Evolutionary conservation across 2,888 invertebrate genomes (phyloP), one percentile per base, ranked within the genome.

Genomic region (Orthosia gracilis): DNA sequence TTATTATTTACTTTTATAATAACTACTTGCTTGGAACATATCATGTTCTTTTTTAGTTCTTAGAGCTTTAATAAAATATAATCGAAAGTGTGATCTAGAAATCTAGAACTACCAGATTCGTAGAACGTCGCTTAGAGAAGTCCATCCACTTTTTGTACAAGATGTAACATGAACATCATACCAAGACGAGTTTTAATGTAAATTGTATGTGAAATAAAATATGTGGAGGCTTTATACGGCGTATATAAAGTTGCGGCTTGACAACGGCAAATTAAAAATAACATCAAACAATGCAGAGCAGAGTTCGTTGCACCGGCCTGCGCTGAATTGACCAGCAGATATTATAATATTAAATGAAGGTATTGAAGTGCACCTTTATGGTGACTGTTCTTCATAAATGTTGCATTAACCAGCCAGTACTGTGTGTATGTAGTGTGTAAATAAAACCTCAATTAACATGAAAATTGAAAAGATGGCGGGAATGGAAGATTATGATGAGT

Each of bases 241-340:
- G 55, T 69, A 55, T 70, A 76, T 72, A 58, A 75, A 74, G 58
- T 73, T 65, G 69, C 13, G 47, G 31, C 57, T 65, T 90, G 85
- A 89, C 88, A 85, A 88, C 86, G 67, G 69, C 47, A 76, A 76
- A 80, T 84, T 88, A 89, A 89, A 90, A 89, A 90, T 90, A 88
- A 85, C 77, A 66, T 80, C 78, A 85, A 87, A 89, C 90, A 90
- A 90, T 90, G 79, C 80, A 72, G 78, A 85, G 79, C 80, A 72
- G 78, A 85, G 91, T 87, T 89, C 92, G 83, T 89, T 90, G 90
- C 87, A 90, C 92, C 82, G 80, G 75, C 66, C 78, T 79, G 68
- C 73, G 64, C 66, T 78, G 69, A 69, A 85, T 75, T 73, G 73
- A 55, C 58, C 69, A 52, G 61, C 64, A 72, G 50, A 58, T 64